phyloP scores from a whole-genome alignment of 92 coral and sea anemone genomes.

The Scolanthus callimorphus region DNA sequence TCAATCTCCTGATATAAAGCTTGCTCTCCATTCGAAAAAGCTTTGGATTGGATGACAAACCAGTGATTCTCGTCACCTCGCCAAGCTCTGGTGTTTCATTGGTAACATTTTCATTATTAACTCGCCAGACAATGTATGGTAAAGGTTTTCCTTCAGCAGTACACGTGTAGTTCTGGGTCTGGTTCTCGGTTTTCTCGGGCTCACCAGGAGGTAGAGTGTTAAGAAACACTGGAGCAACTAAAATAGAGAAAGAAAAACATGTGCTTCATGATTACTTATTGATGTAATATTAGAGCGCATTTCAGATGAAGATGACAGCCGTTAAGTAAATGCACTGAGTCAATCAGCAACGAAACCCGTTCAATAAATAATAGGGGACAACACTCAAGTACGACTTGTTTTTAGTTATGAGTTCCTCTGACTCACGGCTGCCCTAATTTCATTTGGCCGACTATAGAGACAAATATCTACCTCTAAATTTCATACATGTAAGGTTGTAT shows the following conservation, averaged over 20 bases:
- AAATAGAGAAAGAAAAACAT: background rate
- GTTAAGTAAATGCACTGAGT: background rate
- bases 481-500: no score
- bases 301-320: background rate
- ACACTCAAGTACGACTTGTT: no score
- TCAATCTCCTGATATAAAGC: conserved; percentile 10
- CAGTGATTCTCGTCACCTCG: background rate
- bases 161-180: conserved; percentile 60
- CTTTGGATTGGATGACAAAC: background rate
- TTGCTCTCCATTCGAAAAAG: conserved; percentile 13
- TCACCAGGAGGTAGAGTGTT: conserved; percentile 27
- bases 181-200: conserved; percentile 35
- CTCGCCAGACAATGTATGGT: conserved; percentile 55
- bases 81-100: conserved; percentile 28
- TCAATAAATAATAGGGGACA: no score
- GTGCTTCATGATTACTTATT: background rate
- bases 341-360: no score
- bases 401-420: no score
- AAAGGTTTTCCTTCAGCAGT: conserved; percentile 64
- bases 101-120: conserved; percentile 58
- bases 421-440: no score
- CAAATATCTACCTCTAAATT: no score
- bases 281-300: background rate
- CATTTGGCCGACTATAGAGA: no score
- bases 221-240: conserved; percentile 8